These are phyloP conservation scores for Amorpha juglandis DNA, from an alignment of 2,888 invertebrate genomes.

Conservation along the genomic window DNA sequence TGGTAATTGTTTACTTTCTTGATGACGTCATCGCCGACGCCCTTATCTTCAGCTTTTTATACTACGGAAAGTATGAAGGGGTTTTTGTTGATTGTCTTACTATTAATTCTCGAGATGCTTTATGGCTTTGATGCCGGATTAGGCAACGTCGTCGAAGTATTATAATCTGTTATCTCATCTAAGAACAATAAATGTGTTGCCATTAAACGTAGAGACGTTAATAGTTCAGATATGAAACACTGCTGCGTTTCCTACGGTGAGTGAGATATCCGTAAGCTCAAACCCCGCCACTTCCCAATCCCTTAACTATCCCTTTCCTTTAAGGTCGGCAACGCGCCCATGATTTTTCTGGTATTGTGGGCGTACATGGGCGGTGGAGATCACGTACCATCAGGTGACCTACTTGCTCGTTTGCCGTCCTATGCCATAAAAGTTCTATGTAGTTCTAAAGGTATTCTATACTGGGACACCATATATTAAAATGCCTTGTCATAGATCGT, in stretches of 20 bases:
- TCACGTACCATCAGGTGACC: no score
- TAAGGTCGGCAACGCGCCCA: no score
- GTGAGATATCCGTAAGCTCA: no score
- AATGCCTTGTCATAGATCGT: not conserved
- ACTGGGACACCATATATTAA: not conserved
- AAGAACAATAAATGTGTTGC: not conserved
- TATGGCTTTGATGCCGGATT: slow-evolving; percentile 9
- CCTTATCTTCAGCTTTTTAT: slow-evolving; percentile 22
- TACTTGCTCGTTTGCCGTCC: no score
- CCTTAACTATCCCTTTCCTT: no score
- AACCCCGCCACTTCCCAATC: no score
- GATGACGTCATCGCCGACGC: slow-evolving; percentile 49
- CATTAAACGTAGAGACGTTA: not conserved
- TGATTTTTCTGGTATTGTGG: no score
- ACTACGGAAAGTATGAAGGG: slow-evolving; percentile 4
- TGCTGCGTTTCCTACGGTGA: no score
- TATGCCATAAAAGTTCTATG: no score
- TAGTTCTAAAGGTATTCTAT: not conserved
- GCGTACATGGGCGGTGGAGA: no score
- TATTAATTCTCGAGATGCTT: not conserved
- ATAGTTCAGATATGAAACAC: not conserved
- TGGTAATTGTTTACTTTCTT: slow-evolving; percentile 53
- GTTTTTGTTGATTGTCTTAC: slow-evolving; percentile 20
- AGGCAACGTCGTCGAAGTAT: not conserved
- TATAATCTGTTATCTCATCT: not conserved